These are phyloP conservation scores for Teleogryllus oceanicus DNA, from an alignment of 2,888 invertebrate species.

Conservation along the genomic window DNA sequence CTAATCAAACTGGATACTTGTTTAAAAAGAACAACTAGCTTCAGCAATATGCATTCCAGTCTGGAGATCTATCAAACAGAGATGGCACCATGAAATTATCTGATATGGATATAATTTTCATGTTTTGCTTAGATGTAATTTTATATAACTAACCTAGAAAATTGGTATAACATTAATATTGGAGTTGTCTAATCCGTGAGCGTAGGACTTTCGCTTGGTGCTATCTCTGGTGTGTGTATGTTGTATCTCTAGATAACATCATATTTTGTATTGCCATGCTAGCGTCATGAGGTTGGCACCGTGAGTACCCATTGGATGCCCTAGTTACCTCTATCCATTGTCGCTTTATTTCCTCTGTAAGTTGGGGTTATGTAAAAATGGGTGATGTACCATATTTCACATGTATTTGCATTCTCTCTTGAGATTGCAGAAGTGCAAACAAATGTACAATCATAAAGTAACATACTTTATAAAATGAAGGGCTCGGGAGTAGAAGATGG, in stretches of 20 bases:
- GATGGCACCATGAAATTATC: not conserved
- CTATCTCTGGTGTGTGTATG: not conserved
- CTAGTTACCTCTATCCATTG: not conserved
- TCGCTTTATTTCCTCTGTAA: too few relatives aligned
- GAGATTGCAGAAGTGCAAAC: too few relatives aligned
- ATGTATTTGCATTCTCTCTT: too few relatives aligned
- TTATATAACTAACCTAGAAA: too few relatives aligned
- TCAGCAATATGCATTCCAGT: not conserved
- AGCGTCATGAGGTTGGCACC: slow-evolving; percentile 18
- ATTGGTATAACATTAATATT: too few relatives aligned
- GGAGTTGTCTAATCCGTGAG: too few relatives aligned
- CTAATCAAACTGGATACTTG: not conserved
- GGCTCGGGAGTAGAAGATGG: too few relatives aligned
- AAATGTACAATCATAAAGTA: too few relatives aligned
- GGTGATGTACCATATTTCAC: too few relatives aligned
- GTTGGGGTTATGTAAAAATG: too few relatives aligned
- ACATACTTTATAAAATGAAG: too few relatives aligned
- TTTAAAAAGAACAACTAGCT: not conserved
- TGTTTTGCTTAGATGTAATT: not conserved
- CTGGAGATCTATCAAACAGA: not conserved
- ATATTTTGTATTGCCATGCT: slow-evolving; percentile 18
- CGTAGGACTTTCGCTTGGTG: not conserved
- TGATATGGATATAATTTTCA: not conserved
- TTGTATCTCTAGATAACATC: not conserved
- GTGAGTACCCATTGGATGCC: slow-evolving; percentile 6